Evolutionary conservation across 2,113 vertebrate species (phyloP).

Genomic region (Oncorhynchus clarkii): DNA sequence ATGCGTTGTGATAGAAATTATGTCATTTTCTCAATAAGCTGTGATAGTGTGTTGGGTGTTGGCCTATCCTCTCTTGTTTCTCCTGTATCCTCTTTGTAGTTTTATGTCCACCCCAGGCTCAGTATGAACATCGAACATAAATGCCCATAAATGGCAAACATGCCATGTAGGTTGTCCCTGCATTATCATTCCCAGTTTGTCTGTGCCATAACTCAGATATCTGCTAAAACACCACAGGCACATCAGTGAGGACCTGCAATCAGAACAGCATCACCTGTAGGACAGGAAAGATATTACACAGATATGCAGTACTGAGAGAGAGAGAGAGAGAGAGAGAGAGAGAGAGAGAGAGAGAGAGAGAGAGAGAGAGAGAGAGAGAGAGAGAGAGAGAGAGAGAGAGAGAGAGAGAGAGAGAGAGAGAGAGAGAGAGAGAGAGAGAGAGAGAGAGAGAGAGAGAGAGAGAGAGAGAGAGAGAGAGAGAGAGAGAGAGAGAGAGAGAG

Average conservation of each 20-base stretch:
- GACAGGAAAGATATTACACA: conserved; percentile 46
- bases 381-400: not conserved
- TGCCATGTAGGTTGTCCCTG: no score
- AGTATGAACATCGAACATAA: no score
- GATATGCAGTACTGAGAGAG: not conserved
- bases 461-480: no score
- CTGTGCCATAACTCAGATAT: conserved; percentile 68
- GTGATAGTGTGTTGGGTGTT: no score
- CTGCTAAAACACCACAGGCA: conserved; percentile 65
- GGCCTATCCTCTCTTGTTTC: no score
- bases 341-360: conserved; percentile 46
- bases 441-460: not conserved
- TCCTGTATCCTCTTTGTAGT: no score
- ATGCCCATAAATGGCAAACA: no score
- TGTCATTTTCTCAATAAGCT: no score
- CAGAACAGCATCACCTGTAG: conserved; percentile 69
- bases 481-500: not conserved
- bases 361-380: conserved; percentile 18
- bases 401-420: conserved; percentile 1
- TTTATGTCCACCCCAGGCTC: no score
- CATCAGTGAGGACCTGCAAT: conserved; percentile 68
- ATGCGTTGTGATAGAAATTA: no score
- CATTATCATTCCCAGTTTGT: conserved; percentile 67
- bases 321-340: conserved; percentile 8
- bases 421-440: not conserved